Evolutionary conservation across 1,140 invertebrate species (phyloP).

Genomic region (Ganaspis sp.): DNA sequence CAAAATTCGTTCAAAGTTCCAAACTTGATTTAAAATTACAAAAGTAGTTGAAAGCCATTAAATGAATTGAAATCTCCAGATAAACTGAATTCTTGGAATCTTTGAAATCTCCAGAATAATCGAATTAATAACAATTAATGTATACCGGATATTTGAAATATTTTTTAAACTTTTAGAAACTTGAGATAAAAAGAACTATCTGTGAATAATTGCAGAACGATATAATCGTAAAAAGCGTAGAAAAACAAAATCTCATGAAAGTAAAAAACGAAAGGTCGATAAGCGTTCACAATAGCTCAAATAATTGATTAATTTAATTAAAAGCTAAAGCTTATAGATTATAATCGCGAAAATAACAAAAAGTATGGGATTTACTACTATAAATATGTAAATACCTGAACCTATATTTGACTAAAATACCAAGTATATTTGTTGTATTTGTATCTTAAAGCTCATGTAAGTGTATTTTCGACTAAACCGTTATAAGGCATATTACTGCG

Average conservation of each 20-base stretch:
- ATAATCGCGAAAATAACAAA: constrained; percentile 32
- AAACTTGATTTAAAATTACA: too few relatives aligned
- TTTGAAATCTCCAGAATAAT: too few relatives aligned
- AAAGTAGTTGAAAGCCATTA: too few relatives aligned
- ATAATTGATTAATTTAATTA: not conserved
- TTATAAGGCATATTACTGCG: constrained; percentile 50
- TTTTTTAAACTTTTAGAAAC: not conserved
- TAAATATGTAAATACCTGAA: constrained; percentile 39
- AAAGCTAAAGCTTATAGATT: not conserved
- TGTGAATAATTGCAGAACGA: not conserved
- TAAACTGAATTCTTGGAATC: too few relatives aligned
- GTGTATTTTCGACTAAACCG: constrained; percentile 51
- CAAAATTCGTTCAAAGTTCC: too few relatives aligned
- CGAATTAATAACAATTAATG: too few relatives aligned
- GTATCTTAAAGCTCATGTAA: constrained; percentile 47
- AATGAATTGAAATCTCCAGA: too few relatives aligned
- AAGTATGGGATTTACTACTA: constrained; percentile 20
- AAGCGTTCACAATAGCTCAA: constrained; percentile 24
- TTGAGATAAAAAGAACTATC: not conserved
- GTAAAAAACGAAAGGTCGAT: constrained; percentile 12
- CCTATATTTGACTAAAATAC: constrained; percentile 33
- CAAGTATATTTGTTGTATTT: constrained; percentile 54
- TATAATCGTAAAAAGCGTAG: not conserved
- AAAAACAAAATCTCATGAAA: constrained; percentile 12
- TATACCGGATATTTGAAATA: not conserved